A percentile compares a stretch with the other conserved stretches of the same genome.
These are phyloP conservation scores for Chromoteleia sp. DNA, from an alignment of 2,888 invertebrate species.

Conservation along the genomic window DNA sequence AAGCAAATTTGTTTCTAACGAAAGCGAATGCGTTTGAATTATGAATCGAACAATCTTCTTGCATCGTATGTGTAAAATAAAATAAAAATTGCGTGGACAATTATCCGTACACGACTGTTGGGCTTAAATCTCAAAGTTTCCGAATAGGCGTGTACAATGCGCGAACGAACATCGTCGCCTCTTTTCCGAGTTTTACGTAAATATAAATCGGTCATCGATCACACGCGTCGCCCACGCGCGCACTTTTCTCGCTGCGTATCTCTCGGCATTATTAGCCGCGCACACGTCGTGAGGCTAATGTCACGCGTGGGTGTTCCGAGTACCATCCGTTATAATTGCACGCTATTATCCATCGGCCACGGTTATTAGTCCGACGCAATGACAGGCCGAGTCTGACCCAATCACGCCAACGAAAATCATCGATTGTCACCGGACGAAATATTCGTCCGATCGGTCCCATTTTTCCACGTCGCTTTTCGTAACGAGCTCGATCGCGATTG, in stretches of 20 bases:
- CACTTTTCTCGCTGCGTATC: constrained; percentile 52
- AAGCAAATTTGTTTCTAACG: too few relatives aligned
- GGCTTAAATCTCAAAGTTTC: too few relatives aligned
- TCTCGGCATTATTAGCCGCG: constrained; percentile 47
- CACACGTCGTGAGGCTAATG: constrained; percentile 72
- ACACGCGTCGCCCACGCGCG: constrained; percentile 57
- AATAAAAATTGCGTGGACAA: too few relatives aligned
- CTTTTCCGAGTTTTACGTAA: constrained; percentile 64
- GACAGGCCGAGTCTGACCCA: constrained; percentile 64
- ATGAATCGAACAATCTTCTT: too few relatives aligned
- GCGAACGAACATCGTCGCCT: constrained; percentile 30
- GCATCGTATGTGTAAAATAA: too few relatives aligned
- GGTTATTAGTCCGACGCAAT: constrained; percentile 74
- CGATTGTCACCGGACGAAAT: constrained; percentile 31
- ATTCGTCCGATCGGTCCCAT: not conserved
- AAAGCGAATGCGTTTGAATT: too few relatives aligned
- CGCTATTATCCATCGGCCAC: constrained; percentile 75
- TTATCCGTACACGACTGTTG: too few relatives aligned
- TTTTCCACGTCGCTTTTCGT: constrained; percentile 17
- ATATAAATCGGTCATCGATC: constrained; percentile 71
- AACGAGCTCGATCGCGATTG: constrained; percentile 15
- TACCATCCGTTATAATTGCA: constrained; percentile 75
- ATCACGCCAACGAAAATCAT: constrained; percentile 57
- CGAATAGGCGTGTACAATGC: too few relatives aligned
- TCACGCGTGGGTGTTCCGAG: constrained; percentile 72